Percentiles rank a stretch among this genome's conserved stretches.
These are phyloP conservation scores for Mirza zaza DNA, from an alignment of 2,113 vertebrate genomes.

Conservation along the genomic window DNA sequence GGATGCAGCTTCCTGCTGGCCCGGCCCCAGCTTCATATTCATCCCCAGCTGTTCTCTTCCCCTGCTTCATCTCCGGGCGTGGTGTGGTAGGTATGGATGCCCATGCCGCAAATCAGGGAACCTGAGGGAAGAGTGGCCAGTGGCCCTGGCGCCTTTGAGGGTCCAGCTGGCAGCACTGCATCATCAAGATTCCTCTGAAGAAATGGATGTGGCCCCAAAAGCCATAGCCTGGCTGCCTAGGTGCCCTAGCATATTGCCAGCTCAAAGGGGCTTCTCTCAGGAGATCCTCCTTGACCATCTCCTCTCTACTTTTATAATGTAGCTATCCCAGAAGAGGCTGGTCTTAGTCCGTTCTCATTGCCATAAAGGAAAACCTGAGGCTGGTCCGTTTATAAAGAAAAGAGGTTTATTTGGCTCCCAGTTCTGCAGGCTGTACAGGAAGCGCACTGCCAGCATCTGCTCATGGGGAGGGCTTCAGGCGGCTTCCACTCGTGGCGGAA, in stretches of 20 bases:
- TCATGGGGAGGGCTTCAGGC: too few relatives aligned
- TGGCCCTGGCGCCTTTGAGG: neutral
- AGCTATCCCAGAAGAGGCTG: neutral
- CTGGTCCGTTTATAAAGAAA: too few relatives aligned
- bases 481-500: too few relatives aligned
- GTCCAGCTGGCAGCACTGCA: accelerated
- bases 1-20: neutral
- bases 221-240: neutral
- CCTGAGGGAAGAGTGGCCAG: neutral
- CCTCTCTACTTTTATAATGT: neutral
- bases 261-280: neutral
- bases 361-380: too few relatives aligned
- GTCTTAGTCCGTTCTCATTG: too few relatives aligned
- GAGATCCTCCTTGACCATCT: neutral
- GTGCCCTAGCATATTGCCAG: neutral
- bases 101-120: neutral
- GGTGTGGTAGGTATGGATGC: neutral
- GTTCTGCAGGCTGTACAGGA: too few relatives aligned
- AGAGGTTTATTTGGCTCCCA: too few relatives aligned
- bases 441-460: too few relatives aligned
- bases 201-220: neutral
- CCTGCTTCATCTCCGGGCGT: neutral
- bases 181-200: neutral
- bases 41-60: too few relatives aligned
- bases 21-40: accelerated